A percentile compares a stretch with the other conserved stretches of the same genome.
phyloP scores from a whole-genome alignment of 2,888 invertebrate species.

The Drosophila sordidula region DNA sequence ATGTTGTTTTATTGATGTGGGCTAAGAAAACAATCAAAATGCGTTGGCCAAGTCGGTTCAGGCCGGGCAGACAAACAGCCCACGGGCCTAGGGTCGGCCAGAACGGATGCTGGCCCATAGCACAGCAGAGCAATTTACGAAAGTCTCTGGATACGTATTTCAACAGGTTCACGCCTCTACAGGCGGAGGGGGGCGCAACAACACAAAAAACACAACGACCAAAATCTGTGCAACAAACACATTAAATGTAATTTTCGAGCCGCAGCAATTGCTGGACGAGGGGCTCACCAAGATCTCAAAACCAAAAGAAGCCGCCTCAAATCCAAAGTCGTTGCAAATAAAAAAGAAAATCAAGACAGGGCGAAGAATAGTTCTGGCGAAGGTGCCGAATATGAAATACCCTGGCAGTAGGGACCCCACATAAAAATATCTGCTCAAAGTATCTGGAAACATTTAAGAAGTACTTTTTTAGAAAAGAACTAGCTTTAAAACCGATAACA shows the following conservation, averaged over 20 bases:
- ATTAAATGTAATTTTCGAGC: conserved; percentile 71
- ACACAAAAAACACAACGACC: conserved; percentile 26
- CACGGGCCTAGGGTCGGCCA: conserved; percentile 13
- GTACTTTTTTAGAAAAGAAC: no score
- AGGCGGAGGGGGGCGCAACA: conserved; percentile 3
- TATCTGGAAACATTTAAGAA: no score
- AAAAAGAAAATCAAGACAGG: conserved; percentile 5
- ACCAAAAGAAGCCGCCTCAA: conserved; percentile 53
- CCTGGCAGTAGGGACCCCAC: no score
- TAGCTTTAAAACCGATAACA: no score
- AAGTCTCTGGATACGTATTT: conserved; percentile 61
- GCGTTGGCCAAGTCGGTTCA: conserved; percentile 26
- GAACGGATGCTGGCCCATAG: conserved; percentile 52
- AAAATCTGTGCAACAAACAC: conserved; percentile 59
- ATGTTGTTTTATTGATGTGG: conserved; percentile 45
- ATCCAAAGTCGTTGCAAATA: conserved; percentile 17
- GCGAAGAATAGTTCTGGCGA: not conserved
- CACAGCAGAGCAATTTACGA: conserved; percentile 21
- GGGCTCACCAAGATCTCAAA: conserved; percentile 14
- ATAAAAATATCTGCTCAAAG: no score
- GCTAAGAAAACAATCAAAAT: conserved; percentile 32
- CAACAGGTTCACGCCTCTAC: conserved; percentile 83
- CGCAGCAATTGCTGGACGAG: conserved; percentile 35
- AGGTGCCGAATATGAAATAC: not conserved
- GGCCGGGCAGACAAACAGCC: conserved; percentile 34